Conservation (phyloP, 2,797 vertebrate genomes). For the Carcharodon carcharias region DNA sequence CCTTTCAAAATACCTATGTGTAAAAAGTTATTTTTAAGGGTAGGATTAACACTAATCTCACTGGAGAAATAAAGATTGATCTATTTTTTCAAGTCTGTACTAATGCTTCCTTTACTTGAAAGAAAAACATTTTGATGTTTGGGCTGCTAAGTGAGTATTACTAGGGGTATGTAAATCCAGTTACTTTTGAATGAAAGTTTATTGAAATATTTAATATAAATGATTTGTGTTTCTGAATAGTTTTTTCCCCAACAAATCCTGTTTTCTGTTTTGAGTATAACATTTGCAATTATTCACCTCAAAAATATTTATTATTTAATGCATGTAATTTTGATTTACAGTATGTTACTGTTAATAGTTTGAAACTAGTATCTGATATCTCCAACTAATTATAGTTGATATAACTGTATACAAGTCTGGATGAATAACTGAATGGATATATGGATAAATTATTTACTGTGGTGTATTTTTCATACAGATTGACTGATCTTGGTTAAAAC, state of each 20-base stretch:
- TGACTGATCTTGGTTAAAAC: not conserved
- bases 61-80: not conserved
- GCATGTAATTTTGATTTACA: not conserved
- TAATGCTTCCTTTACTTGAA: not conserved
- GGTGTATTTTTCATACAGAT: not conserved
- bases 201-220: not conserved
- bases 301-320: not conserved
- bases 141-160: not conserved
- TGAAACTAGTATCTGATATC: not conserved
- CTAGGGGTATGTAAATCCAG: not conserved
- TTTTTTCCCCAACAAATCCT: not conserved
- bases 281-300: not conserved
- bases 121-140: not conserved
- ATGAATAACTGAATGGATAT: not conserved
- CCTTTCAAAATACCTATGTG: slow-evolving; percentile 5
- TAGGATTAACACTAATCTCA: not conserved
- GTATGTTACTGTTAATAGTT: not conserved
- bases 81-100: not conserved
- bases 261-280: not conserved
- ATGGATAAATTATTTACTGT: not conserved
- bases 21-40: not conserved
- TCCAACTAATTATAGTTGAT: not conserved
- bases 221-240: not conserved
- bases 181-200: not conserved
- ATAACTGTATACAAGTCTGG: not conserved